A percentile compares a stretch with the other conserved stretches of the same genome.
Evolutionary conservation across 2,113 vertebrate genomes (phyloP).

Genomic region (Ciconia boyciana): DNA sequence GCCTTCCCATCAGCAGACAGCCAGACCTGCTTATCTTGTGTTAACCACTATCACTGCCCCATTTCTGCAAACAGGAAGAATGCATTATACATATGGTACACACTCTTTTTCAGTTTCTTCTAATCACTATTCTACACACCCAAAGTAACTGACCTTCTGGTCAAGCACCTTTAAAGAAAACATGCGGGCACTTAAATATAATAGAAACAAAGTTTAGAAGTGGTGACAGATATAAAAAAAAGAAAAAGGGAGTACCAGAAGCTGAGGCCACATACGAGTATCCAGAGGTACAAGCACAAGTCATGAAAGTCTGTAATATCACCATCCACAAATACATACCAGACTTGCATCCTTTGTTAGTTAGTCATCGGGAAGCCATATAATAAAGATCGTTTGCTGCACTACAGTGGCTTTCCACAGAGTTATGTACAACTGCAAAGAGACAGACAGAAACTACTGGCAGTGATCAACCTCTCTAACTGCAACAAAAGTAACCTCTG

Average conservation of each 20-base stretch:
- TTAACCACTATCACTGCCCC: not conserved
- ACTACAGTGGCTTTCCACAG: not conserved
- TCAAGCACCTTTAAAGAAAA: not conserved
- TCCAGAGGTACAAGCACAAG: not conserved
- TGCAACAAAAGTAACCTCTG: not conserved
- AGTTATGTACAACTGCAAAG: not conserved
- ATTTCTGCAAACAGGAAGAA: not conserved
- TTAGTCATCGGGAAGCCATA: not conserved
- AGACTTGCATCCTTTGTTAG: not conserved
- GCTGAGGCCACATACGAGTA: not conserved
- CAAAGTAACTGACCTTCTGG: not conserved
- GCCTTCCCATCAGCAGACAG: not conserved
- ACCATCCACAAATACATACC: not conserved
- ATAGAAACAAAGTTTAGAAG: not conserved
- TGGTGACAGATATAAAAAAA: not conserved
- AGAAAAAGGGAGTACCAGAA: not conserved
- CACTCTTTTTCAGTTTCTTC: not conserved
- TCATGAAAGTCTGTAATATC: not conserved
- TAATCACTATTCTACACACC: not conserved
- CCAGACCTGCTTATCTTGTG: not conserved
- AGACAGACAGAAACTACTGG: not conserved
- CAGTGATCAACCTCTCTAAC: not conserved
- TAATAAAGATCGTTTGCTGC: not conserved
- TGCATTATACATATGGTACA: not conserved
- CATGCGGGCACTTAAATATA: not conserved